phyloP scores from a whole-genome alignment of 64 coral and sea anemone species.

The Stichodactyla mertensii region DNA sequence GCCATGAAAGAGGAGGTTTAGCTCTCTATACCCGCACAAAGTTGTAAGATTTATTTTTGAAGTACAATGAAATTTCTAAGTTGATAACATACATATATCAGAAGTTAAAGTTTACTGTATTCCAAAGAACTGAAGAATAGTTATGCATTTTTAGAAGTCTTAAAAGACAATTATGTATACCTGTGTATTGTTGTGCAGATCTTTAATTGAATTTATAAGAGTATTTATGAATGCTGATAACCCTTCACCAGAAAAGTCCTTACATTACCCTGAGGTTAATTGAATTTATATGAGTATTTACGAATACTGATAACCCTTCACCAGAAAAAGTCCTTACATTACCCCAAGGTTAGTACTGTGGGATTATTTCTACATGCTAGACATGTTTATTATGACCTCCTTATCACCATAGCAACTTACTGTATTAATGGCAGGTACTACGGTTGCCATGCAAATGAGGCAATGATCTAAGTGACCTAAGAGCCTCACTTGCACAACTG shows the following conservation, averaged over 20 bases:
- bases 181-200: not conserved
- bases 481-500: no score
- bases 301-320: slow-evolving; percentile 7
- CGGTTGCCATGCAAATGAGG: no score
- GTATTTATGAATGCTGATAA: not conserved
- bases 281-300: no score
- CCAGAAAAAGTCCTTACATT: not conserved
- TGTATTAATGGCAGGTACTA: no score
- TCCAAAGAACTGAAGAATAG: not conserved
- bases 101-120: not conserved
- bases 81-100: no score
- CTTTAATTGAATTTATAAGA: not conserved
- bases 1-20: no score
- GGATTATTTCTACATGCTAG: not conserved
- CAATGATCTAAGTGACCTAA: no score
- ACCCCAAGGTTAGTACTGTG: not conserved
- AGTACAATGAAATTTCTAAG: not conserved
- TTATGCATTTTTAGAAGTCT: not conserved
- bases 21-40: not conserved
- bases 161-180: no score
- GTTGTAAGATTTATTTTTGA: not conserved
- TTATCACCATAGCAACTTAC: no score
- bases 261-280: not conserved
- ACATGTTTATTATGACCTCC: not conserved
- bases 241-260: slow-evolving; percentile 9